phyloP scores from a whole-genome alignment of 1,140 invertebrate genomes.

The Pomacea maculata region DNA sequence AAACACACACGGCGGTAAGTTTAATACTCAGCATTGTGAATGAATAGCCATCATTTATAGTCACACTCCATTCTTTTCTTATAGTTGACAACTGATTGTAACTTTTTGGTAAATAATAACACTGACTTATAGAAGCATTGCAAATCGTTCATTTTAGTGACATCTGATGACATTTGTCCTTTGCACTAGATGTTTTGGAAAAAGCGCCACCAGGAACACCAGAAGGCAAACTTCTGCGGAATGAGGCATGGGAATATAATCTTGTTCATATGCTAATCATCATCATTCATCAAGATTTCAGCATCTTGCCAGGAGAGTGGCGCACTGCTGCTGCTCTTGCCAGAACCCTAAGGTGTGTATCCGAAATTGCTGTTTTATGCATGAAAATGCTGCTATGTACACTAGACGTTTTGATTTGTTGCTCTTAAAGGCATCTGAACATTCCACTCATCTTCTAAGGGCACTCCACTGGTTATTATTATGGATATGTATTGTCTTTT shows the following conservation, averaged over 20 bases:
- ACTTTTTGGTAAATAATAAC: neutral
- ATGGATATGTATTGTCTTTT: too few species aligned
- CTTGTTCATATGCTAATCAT: conserved; percentile 55
- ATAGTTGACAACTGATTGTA: neutral
- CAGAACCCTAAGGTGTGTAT: conserved; percentile 49
- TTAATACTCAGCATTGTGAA: too few species aligned
- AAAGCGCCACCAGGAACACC: conserved; percentile 36
- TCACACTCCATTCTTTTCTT: neutral
- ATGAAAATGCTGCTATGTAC: too few species aligned
- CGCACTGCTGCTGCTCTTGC: conserved; percentile 53
- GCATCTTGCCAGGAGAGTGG: conserved; percentile 57
- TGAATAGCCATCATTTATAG: neutral
- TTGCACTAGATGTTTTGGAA: conserved; percentile 50
- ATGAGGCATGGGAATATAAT: conserved; percentile 59
- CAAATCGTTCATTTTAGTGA: neutral
- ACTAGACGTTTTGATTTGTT: too few species aligned
- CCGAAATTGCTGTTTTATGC: neutral
- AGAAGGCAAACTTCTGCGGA: conserved; percentile 41
- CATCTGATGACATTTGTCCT: neutral
- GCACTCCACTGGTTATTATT: too few species aligned
- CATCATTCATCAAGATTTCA: conserved; percentile 60
- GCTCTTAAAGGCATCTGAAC: too few species aligned
- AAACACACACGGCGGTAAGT: too few species aligned
- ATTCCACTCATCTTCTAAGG: too few species aligned
- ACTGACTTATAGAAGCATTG: neutral